Conservation (phyloP, 37 sponge, comb jelly and placozoan genomes). For the Aplysina aerophoba region DNA sequence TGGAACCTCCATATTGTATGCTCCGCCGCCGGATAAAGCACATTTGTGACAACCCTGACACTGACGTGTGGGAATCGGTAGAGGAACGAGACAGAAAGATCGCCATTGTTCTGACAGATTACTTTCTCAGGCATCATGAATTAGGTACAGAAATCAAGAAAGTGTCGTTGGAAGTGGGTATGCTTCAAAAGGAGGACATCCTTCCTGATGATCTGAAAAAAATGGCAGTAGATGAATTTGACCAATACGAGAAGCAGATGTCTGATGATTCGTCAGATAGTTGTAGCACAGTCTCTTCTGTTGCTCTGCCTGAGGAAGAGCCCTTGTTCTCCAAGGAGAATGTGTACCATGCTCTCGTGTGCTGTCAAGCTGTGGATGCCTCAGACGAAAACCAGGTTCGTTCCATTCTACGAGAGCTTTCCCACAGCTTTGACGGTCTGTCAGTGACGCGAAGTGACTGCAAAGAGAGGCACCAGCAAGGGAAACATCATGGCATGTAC, state of each 20-base stretch:
- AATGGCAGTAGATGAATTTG: neutral
- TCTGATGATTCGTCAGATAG: neutral
- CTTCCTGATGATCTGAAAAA: neutral
- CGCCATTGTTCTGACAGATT: neutral
- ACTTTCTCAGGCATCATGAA: constrained; percentile 15
- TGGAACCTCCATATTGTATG: neutral
- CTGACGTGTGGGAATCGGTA: neutral
- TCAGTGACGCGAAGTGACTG: constrained; percentile 47
- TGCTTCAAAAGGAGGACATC: neutral
- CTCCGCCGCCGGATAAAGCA: neutral
- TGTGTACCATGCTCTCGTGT: constrained; percentile 52
- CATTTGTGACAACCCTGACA: neutral
- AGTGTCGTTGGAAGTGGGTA: neutral
- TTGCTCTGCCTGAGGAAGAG: neutral
- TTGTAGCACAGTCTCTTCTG: neutral
- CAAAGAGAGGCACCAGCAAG: neutral
- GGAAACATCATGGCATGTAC: constrained; percentile 34
- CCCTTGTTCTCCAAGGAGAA: constrained; percentile 57
- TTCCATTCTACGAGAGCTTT: neutral
- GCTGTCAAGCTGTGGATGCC: constrained; percentile 43
- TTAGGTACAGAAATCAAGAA: neutral
- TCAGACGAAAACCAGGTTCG: constrained; percentile 4
- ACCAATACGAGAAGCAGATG: neutral
- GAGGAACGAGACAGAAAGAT: constrained; percentile 3
- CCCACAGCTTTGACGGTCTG: constrained; percentile 40